phyloP scores from a whole-genome alignment of 2,888 invertebrate genomes.

The Synanthedon andrenaeformis region DNA sequence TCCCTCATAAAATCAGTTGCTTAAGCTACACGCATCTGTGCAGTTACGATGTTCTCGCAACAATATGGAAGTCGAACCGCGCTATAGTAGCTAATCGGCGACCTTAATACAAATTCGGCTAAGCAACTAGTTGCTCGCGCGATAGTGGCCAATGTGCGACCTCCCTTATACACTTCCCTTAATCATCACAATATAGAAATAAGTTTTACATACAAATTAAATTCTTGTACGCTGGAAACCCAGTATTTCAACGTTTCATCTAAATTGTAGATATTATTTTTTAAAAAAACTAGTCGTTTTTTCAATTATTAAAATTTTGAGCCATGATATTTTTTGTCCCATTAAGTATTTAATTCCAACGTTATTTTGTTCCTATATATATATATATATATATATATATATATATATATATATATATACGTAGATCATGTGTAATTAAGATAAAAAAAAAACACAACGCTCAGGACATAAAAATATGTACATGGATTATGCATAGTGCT shows the following conservation, averaged over 20 bases:
- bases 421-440: constrained; percentile 2
- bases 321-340: background rate
- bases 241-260: constrained; percentile 11
- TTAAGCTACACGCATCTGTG: no score
- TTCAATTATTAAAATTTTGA: constrained; percentile 13
- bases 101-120: no score
- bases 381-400: background rate
- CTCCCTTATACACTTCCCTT: no score
- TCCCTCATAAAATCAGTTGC: no score
- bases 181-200: no score
- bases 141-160: no score
- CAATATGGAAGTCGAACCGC: no score
- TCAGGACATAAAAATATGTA: background rate
- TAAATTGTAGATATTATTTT: background rate
- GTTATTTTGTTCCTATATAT: constrained; percentile 8
- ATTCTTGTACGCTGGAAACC: no score
- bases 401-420: constrained; percentile 6
- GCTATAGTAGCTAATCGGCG: no score
- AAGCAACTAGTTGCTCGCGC: no score
- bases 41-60: no score
- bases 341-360: background rate
- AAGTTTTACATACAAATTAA: no score
- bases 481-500: background rate
- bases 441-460: background rate
- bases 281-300: constrained; percentile 17